Evolutionary conservation across 2,797 vertebrate species (phyloP), one percentile per base, ranked within the genome.

Genomic region (Hyperoplus lanceolatus): DNA sequence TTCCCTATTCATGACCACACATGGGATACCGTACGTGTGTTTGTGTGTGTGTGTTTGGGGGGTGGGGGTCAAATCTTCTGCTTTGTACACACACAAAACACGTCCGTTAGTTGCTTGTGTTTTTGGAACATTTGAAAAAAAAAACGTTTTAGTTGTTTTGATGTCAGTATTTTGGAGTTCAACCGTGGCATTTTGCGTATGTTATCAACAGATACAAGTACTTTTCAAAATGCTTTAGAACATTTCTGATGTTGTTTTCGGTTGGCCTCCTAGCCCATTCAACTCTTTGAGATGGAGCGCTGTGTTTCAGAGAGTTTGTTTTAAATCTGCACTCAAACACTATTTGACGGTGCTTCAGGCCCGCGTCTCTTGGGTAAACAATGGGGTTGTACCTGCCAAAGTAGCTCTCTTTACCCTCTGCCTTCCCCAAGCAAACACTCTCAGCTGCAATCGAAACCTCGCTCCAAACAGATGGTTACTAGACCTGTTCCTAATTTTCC

Each of bases 381-480:
- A 29, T 11, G 55, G 67, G 29, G 29, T 29, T 58, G 77, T 89
- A 90, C 89, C 91, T 90, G 92, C 86, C 91, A 88, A 81, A 88
- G 83, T 73, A 73, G 79, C 73, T 80, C 76, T 73, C 79, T 88
- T 84, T 83, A 73, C 87, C 81, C 86, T 82, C 80, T 50, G 77
- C 80, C 88, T 91, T 29, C 79, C 73, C 78, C 49, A 38, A 87
- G 90, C 88, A 94, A 94, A 94, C 92, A 94, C 86, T 84, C 77
- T 84, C 76, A 79, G 82, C 83, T 75, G 80, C 76, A 72, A 81
- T 75, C 43, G 18, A 71, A 82, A 80, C 61, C 78, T 79, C 73
- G 6, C 79, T 76, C 78, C 29, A 85, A 93, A 78, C 94, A 95
- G 90, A 95, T 93, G 94, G 91, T 82, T 83, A 80, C 83, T 79